Base-by-base conservation (phyloP, 1,140 invertebrate genomes). In the Caenorhabditis remanei region DNA sequence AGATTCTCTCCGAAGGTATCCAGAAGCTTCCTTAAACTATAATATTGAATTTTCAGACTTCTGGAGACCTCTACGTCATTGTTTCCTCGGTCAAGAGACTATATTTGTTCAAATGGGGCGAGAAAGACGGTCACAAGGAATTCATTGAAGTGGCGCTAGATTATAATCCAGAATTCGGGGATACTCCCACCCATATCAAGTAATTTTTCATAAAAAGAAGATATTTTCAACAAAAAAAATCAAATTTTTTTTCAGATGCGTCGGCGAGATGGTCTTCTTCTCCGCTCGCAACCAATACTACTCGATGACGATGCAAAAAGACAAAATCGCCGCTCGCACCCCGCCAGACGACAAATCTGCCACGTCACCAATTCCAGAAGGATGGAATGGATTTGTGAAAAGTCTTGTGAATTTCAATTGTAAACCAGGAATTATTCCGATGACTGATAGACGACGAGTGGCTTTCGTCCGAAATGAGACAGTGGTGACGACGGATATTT, bases 21-120 rank as follows among this genome's bases (percentile, higher is more conserved):
- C 40, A 11, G 4, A 19, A 6, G 16, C 46, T 63, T 61, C 40
- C 16, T n/a, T n/a, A n/a, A n/a, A n/a, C n/a, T n/a, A 19, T 16
- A 46, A 32, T 43, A 41, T 40, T 11, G n/a, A 75, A 41, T 41
- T 50, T 50, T 43, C 43, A 48, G 86, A 83, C 61, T 19, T 71
- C 85, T 79, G 86, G 65, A 48, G 50, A 87, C 14, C 55, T 83
- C 0, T 87, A 87, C 40, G 56, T 87, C 19, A 50, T 87, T 7
- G 71, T 75, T 19, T 63, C 75, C 1, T 87, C 86, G 19, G 40
- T 48, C 1, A 87, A 87, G 53, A 61, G 65, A 24, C 19, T 87
- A 11, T 55, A 63, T 11, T 13, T 87, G n/a, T 87, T 87, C 71
- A 71, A 75, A 83, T 87, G 75, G 86, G 56, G 32, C 4, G 61